Base-by-base conservation (phyloP, 2,797 vertebrate genomes). In the Ispidina picta region DNA sequence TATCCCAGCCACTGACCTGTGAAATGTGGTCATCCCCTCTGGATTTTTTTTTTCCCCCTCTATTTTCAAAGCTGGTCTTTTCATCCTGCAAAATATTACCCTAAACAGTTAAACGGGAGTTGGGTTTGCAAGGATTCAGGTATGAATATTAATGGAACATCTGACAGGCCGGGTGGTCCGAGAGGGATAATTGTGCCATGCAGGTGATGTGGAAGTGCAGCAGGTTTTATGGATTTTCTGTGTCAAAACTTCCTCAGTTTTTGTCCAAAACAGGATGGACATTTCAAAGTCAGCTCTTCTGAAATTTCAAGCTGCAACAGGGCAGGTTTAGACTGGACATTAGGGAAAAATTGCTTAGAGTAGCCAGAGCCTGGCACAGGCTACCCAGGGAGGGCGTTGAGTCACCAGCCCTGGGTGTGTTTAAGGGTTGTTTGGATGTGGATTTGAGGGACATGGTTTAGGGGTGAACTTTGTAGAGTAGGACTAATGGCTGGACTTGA, bases 41-140 rank as follows among this genome's bases (percentile, higher is more conserved):
- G 72, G 59, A 91, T 74, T 60, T 26, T 39, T 65, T 95, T 89
- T 93, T 51, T 28, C 11, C 23, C 78, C 71, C 28, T 79, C 15
- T 92, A 48, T 93, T 95, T 95, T 94, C 91, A 96, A 92, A 95
- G 68, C 89, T 75, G 78, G 80, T 82, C 85, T 91, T 88, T 92
- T 86, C 69, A 72, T 86, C 65, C 58, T 68, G 43, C 19, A 64
- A 89, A 88, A 83, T 68, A 71, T 52, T 78, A 31, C 70, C n/a
- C 70, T 54, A 76, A 94, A 93, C 56, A 71, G 80, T 91, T 94
- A 90, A 90, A 88, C 56, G 62, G 71, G 64, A 90, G 80, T 58
- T 93, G 31, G 10, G 52, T 54, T 78, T 84, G 52, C 33, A 83
- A 82, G 59, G 31, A 41, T 90, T 74, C 84, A 46, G 69, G 12